Evolutionary conservation across 2,113 vertebrate genomes (phyloP).

Genomic region (Alectura lathami): DNA sequence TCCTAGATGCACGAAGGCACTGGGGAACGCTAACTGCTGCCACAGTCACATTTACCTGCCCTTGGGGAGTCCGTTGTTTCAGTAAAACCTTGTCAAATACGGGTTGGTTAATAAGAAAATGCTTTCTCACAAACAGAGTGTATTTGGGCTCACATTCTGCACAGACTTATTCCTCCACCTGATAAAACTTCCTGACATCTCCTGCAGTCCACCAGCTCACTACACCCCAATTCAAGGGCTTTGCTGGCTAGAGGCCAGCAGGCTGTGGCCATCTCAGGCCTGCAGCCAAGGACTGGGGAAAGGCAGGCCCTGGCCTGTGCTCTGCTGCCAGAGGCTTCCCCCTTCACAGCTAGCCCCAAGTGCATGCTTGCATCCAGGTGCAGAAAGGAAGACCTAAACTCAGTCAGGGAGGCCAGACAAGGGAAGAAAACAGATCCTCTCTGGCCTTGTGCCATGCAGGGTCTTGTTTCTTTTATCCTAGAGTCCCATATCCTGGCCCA

Average conservation of each 20-base stretch:
- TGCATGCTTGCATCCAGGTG: neutral
- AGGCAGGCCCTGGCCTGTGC: rapidly evolving
- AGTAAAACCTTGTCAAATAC: slow-evolving; percentile 13
- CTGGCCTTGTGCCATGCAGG: neutral
- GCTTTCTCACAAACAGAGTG: neutral
- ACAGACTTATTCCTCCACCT: neutral
- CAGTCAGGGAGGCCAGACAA: rapidly evolving
- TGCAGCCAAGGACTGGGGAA: rapidly evolving
- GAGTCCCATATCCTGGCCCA: neutral
- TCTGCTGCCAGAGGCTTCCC: neutral
- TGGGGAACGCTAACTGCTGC: neutral
- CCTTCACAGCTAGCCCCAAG: neutral
- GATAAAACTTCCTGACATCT: neutral
- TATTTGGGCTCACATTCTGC: neutral
- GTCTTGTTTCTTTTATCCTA: neutral
- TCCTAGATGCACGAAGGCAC: slow-evolving; percentile 34
- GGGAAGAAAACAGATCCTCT: neutral
- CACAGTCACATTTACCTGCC: slow-evolving; percentile 57
- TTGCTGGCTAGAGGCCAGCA: neutral
- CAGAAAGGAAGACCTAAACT: neutral
- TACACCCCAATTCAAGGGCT: neutral
- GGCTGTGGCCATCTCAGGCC: rapidly evolving
- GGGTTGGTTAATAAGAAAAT: slow-evolving; percentile 45
- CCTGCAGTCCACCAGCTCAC: rapidly evolving
- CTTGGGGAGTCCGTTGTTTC: slow-evolving; percentile 33